A percentile compares a stretch with the other conserved stretches of the same genome.
phyloP scores from a whole-genome alignment of 2,888 invertebrate species.

The Hydropsyche betteni region DNA sequence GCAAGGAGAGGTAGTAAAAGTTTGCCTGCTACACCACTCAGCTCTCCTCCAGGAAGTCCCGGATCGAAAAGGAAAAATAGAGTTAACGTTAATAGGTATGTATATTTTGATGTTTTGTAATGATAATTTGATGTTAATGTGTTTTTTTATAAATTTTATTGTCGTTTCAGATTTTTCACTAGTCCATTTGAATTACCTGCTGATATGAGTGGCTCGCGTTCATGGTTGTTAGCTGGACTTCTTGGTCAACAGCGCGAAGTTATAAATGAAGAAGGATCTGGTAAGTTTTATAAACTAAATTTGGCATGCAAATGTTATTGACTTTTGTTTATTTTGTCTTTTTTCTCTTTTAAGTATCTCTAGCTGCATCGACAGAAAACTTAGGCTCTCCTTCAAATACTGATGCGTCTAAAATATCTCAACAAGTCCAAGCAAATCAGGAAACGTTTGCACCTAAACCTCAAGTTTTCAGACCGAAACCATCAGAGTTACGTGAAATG shows the following conservation, averaged over 20 bases:
- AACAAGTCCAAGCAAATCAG: constrained; percentile 57
- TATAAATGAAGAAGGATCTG: constrained; percentile 69
- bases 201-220: constrained; percentile 59
- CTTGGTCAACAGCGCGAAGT: constrained; percentile 73
- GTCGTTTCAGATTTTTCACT: constrained; percentile 61
- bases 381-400: constrained; percentile 61
- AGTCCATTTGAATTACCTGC: constrained; percentile 63
- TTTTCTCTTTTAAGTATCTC: constrained; percentile 48
- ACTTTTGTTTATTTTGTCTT: neutral
- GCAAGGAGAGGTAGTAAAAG: constrained; percentile 74
- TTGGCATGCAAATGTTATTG: neutral
- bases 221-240: constrained; percentile 74
- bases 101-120: neutral
- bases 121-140: neutral
- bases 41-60: constrained; percentile 71
- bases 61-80: constrained; percentile 66
- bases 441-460: constrained; percentile 54
- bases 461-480: constrained; percentile 66
- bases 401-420: constrained; percentile 54
- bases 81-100: constrained; percentile 68
- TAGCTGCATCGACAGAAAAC: constrained; percentile 63
- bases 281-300: constrained; percentile 33
- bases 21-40: constrained; percentile 73
- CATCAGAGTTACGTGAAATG: constrained; percentile 81
- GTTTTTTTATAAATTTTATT: constrained; percentile 14